These are phyloP conservation scores for Platyscapa corneri DNA, from an alignment of 1,140 invertebrate genomes.

Conservation along the genomic window DNA sequence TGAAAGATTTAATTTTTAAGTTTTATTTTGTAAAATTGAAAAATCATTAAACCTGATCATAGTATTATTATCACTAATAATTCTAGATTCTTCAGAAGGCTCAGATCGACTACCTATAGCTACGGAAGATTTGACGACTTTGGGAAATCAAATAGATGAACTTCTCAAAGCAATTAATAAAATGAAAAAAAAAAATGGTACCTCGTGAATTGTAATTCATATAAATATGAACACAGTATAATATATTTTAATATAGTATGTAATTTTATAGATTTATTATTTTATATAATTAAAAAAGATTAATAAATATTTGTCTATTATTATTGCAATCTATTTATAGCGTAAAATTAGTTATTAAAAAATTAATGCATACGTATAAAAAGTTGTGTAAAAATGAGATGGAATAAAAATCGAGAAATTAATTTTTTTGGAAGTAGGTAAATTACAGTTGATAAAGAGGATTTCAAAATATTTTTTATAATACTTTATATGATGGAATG, in stretches of 20 bases:
- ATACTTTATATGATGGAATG: too few relatives aligned
- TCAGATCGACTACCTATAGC: background rate
- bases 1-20: too few relatives aligned
- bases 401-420: background rate
- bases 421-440: too few relatives aligned
- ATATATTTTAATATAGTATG: background rate
- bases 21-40: too few relatives aligned
- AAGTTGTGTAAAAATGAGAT: background rate
- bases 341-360: background rate
- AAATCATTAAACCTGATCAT: too few relatives aligned
- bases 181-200: background rate
- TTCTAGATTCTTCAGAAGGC: background rate
- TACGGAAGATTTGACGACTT: background rate
- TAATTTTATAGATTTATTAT: constrained; percentile 4
- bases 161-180: background rate
- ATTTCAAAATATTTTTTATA: too few relatives aligned
- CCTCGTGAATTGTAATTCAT: background rate
- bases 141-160: background rate
- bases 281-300: background rate
- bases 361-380: background rate
- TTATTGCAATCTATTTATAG: background rate
- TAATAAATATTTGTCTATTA: background rate
- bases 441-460: too few relatives aligned
- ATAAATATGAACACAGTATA: background rate
- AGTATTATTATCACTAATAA: background rate